A percentile compares a stretch with the other conserved stretches of the same genome.
These are phyloP conservation scores for Brachyptera risi DNA, from an alignment of 2,888 invertebrate genomes.

Conservation along the genomic window DNA sequence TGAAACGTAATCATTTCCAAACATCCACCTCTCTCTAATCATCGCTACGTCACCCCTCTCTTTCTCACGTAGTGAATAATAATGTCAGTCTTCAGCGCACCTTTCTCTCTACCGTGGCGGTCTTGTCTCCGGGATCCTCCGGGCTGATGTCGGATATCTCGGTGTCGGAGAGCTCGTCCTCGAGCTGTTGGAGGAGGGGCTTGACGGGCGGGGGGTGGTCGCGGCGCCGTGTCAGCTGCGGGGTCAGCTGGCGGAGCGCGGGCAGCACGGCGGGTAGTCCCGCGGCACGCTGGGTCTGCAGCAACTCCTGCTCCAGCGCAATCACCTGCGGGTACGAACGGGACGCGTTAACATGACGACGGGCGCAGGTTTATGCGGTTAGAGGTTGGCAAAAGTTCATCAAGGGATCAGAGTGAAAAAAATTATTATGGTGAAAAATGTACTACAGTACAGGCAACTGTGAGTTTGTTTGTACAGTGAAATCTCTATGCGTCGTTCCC, in stretches of 20 bases:
- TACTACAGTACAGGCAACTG: neutral
- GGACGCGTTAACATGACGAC: no score
- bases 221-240: slow-evolving; percentile 66
- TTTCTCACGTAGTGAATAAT: no score
- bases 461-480: no score
- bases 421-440: no score
- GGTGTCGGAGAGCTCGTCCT: slow-evolving; percentile 79
- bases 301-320: slow-evolving; percentile 74
- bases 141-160: slow-evolving; percentile 82
- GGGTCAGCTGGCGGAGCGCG: slow-evolving; percentile 68
- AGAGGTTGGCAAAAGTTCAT: no score
- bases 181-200: slow-evolving; percentile 61
- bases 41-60: no score
- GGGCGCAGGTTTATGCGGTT: no score
- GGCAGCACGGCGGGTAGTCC: slow-evolving; percentile 80
- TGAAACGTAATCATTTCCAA: no score
- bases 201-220: slow-evolving; percentile 54
- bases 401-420: no score
- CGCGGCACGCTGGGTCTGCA: slow-evolving; percentile 84
- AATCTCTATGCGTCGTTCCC: no score
- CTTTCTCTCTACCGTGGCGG: slow-evolving; percentile 69
- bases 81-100: no score
- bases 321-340: slow-evolving; percentile 50
- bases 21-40: no score
- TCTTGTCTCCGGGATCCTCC: slow-evolving; percentile 66